Evolutionary conservation across 1,140 invertebrate species (phyloP), one percentile per base, ranked within the genome.

Genomic region (Nasonia longicornis): DNA sequence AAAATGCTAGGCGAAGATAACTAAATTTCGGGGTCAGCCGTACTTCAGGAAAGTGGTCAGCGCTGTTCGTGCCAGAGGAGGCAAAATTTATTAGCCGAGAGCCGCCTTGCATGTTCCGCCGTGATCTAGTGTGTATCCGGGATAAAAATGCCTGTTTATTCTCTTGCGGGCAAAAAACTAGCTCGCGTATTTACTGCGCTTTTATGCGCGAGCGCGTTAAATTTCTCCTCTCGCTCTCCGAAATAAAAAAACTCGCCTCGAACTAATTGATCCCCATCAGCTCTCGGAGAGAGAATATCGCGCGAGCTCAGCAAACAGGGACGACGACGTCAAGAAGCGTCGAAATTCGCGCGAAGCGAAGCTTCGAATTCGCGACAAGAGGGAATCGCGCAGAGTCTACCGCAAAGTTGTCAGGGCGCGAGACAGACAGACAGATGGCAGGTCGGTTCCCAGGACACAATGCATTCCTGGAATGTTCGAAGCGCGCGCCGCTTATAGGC

Each of bases 381-480:
- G 26, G 1, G 26, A 26, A 26, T 26, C 26, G 26, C 10, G 20
- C 10, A 11, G 16, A 7, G 1, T 66, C 26, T 29, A 67, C 64
- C 52, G 52, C 52, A n/a, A n/a, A 58, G 3, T 4, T 58, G 52
- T 58, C 52, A n/a, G 16, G 14, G 22, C 42, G 11, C 42, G 71
- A 48, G 69, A 74, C 45, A 75, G 71, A 29, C 20, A n/a, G 45
- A 52, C 20, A 14, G 26, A n/a, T 29, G 48, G n/a, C 12, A n/a
- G 20, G 16, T 35, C 6, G 45, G 74, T 82, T 78, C 80, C 70
- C 80, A 82, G 75, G 80, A 82, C 76, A 82, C 76, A 82, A 82
- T 79, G 75, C 81, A 74, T 82, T 79, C 72, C 42, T 79, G 81
- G 72, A 82, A 82, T 82, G 70, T 79, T 79, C 75, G 14, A 29